Conservation (phyloP, 2,113 vertebrate genomes). For the Entomyzon cyanotis region DNA sequence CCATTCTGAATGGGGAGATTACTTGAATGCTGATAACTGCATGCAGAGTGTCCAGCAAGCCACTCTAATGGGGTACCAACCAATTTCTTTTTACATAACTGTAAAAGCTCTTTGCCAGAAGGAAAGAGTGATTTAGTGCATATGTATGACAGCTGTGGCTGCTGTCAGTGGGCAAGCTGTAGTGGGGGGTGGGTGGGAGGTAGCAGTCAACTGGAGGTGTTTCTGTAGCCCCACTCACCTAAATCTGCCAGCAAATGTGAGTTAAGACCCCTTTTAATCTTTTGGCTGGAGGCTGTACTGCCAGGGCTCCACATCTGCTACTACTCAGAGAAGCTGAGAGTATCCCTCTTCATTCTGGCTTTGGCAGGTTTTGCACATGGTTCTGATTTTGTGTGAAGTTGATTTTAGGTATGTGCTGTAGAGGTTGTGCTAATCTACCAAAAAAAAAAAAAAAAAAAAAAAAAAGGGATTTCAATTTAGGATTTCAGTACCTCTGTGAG, state of each 20-base stretch:
- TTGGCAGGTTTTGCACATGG: not conserved
- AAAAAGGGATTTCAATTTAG: not conserved
- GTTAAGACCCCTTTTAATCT: slow-evolving; percentile 8
- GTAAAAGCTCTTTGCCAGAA: not conserved
- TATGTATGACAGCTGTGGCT: not conserved
- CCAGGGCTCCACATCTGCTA: slow-evolving; percentile 20
- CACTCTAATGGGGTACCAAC: not conserved
- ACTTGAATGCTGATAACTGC: not conserved
- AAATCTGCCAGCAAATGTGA: slow-evolving; percentile 5
- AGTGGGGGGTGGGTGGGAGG: not conserved
- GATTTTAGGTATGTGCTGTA: not conserved
- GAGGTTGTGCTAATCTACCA: not conserved
- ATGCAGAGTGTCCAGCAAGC: not conserved
- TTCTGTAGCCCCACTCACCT: not conserved
- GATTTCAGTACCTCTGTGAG: not conserved
- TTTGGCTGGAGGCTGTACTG: not conserved
- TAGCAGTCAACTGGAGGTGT: not conserved
- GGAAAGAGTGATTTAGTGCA: not conserved
- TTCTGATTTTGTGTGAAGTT: not conserved
- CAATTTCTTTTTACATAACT: not conserved
- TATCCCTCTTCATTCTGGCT: not conserved
- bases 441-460: not conserved
- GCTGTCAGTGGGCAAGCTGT: not conserved
- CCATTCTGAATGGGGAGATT: not conserved
- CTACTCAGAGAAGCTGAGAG: not conserved